Conservation (phyloP, 2,113 vertebrate species). For the Trachemys scripta region DNA sequence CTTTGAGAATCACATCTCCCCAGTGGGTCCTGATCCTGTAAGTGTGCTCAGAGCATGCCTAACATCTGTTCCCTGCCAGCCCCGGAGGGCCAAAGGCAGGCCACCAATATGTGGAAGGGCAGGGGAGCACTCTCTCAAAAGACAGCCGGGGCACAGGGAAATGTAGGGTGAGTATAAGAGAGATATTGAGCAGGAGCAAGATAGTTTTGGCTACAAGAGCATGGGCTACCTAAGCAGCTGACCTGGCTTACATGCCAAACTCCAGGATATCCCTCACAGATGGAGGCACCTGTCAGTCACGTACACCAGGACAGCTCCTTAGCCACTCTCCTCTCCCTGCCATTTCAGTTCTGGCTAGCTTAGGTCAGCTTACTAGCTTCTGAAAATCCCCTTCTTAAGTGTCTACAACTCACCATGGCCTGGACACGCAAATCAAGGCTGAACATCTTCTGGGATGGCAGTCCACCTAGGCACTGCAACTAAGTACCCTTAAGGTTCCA, state of each 20-base stretch:
- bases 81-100: background rate
- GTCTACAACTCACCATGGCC: background rate
- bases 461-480: background rate
- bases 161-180: background rate
- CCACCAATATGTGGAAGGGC: background rate
- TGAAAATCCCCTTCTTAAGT: background rate
- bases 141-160: background rate
- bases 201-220: background rate
- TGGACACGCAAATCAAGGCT: background rate
- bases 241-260: background rate
- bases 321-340: background rate
- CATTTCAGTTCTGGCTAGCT: background rate
- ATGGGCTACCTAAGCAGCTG: background rate
- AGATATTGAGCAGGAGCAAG: background rate
- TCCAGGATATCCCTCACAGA: background rate
- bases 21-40: background rate
- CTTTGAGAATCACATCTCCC: background rate
- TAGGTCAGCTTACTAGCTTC: background rate
- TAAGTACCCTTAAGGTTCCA: background rate
- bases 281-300: background rate
- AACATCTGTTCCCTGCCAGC: background rate
- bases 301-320: background rate
- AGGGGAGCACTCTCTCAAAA: background rate
- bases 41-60: background rate
- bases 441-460: background rate